These are phyloP conservation scores for Phyllostomus hastatus DNA, from an alignment of 2,113 vertebrate species.

Conservation along the genomic window DNA sequence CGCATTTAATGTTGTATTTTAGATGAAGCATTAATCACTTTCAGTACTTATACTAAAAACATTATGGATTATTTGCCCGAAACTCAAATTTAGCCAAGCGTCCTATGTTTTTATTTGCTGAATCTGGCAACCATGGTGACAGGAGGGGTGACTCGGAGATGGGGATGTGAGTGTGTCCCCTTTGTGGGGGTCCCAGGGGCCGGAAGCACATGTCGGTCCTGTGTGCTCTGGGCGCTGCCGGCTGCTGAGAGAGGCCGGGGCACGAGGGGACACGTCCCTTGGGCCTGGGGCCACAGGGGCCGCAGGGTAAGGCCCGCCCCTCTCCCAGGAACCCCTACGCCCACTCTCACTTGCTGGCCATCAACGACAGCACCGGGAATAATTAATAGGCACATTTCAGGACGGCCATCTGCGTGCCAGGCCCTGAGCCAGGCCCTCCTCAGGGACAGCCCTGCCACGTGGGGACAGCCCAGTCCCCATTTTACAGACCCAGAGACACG, in stretches of 20 bases:
- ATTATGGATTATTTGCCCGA: not conserved
- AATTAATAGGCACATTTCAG: no score
- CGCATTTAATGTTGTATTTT: not conserved
- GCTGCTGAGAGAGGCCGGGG: not conserved
- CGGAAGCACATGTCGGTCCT: not conserved
- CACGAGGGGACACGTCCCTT: not conserved
- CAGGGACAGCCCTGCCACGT: rapidly evolving
- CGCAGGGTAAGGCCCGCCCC: not conserved
- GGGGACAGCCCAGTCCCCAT: not conserved
- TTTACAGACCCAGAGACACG: not conserved
- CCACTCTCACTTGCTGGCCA: not conserved
- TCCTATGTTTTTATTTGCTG: not conserved
- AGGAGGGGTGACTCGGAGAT: not conserved
- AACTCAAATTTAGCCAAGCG: not conserved
- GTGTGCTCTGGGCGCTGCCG: not conserved
- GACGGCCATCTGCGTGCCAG: rapidly evolving
- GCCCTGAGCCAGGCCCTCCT: not conserved
- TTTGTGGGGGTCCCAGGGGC: not conserved
- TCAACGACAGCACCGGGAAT: no score
- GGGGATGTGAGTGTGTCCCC: not conserved
- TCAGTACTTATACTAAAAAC: not conserved
- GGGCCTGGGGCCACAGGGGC: not conserved
- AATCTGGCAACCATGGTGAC: not conserved
- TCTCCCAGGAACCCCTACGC: not conserved
- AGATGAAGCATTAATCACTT: not conserved